Evolutionary conservation across 2,113 vertebrate species (phyloP), one percentile per base, ranked within the genome.

Genomic region (Cichladusa arquata): DNA sequence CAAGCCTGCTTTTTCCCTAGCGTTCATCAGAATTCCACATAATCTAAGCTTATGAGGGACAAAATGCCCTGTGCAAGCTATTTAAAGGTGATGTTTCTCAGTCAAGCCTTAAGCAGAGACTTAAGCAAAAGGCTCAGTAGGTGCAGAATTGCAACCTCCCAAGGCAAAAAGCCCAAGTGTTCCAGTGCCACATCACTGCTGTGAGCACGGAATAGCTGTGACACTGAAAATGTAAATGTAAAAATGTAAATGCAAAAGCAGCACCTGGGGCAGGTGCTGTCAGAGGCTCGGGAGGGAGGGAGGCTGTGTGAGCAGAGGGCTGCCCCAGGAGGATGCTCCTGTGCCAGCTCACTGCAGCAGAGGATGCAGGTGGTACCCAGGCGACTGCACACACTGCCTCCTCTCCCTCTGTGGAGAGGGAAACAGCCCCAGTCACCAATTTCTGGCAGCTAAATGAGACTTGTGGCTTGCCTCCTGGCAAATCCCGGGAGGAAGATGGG

Each of bases 111-210:
- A 74, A 60, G 76, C 88, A 73, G 73, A 81, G n/a, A 26, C 44
- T 62, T 64, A 2, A 81, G 51, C 76, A 24, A 51, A 90, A 58
- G 10, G 14, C 36, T 81, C 33, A 9, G 12, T 3, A 19, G 56
- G 19, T 26, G 1, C 6, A 47, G 64, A 61, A 17, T 0, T 23
- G 18, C n/a, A 11, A 7, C 11, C 8, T 29, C 42, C 13, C 31
- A 2, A 5, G 1, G 1, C 48, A 10, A 31, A 11, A 31, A 22
- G 0, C 28, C 2, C 36, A 10, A 18, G 1, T 1, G 56, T 60
- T n/a, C 3, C 6, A 19, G 5, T 12, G 42, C 20, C 10, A 1
- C 57, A 48, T 74, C 78, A 4, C 26, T 51, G 26, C 26, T 51
- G 58, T 9, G 25, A 82, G 81, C 66, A 36, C 57, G 51, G 58